Evolutionary conservation across 1,140 invertebrate genomes (phyloP), one percentile per base, ranked within the genome.

Genomic region (Araneus ventricosus): DNA sequence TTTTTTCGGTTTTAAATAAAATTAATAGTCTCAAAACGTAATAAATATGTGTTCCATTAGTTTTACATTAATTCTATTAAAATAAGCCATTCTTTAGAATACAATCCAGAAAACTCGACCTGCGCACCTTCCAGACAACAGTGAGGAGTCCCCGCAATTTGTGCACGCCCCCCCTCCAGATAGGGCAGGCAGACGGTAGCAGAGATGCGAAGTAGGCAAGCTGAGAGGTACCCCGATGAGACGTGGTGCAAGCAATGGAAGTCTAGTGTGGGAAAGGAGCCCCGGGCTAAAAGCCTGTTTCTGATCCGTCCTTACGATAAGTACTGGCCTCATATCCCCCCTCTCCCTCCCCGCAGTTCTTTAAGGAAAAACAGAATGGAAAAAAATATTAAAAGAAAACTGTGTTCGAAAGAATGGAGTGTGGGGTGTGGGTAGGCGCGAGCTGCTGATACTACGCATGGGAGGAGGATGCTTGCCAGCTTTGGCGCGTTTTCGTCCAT

Each of bases 201-300:
- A 59, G 70, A 41, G 37, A 52, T 85, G 88, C 88, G 88, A 90
- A 90, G 88, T 90, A 90, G 88, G 88, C 88, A 90, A 90, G 90
- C 90, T 84, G 24, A 61, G 39, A 90, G 52, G 88, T 90, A 34
- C 86, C 52, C 61, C 86, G n/a, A 37, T 39, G 59, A 67, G 86
- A 88, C 84, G 84, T 30, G 84, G 52, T 20, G 84, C 87, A 88
- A 27, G 61, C 88, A 57, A 59, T 57, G 88, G 20, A 39, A 90
- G 88, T 70, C 59, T 82, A 93, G 91, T 93, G 91, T 93, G 91
- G 91, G 91, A 93, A 93, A 61, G 75, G 27, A 87, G 91, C 91
- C 91, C 7, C 70, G 39, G 90, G 90, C 90, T 86, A 92, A 86
- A 92, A 92, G 90, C 90, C 90, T 86, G 90, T 92, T 92, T 92